A percentile compares a stretch with the other conserved stretches of the same genome.
These are phyloP conservation scores for Phalanger gymnotis DNA, from an alignment of 2,797 vertebrate species.

Conservation along the genomic window DNA sequence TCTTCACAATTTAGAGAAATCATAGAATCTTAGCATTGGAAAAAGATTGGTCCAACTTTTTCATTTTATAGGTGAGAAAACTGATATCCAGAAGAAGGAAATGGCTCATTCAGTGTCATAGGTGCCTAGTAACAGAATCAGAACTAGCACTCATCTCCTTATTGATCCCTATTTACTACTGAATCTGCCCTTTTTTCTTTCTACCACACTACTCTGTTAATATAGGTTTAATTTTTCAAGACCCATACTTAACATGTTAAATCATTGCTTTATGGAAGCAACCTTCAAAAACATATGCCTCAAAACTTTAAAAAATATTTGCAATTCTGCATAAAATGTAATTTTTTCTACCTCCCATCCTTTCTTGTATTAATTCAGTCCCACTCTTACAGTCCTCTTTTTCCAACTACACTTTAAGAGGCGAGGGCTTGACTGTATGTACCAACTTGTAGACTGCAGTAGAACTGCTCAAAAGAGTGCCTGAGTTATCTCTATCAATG, in stretches of 20 bases:
- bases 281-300: neutral
- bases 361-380: neutral
- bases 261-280: neutral
- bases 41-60: neutral
- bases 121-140: neutral
- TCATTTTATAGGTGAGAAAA: neutral
- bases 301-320: neutral
- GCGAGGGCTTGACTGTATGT: neutral
- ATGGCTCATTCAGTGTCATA: neutral
- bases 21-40: neutral
- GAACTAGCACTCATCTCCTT: neutral
- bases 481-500: neutral
- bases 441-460: neutral
- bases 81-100: neutral
- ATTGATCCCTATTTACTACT: neutral
- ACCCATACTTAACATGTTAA: neutral
- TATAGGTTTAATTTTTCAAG: neutral
- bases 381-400: neutral
- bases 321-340: neutral
- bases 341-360: neutral
- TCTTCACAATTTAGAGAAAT: neutral
- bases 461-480: too few relatives aligned
- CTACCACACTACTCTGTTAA: neutral
- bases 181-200: neutral
- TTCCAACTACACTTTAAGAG: constrained; percentile 18